These are phyloP conservation scores for Microhierax caerulescens DNA, from an alignment of 2,797 vertebrate species.

Conservation along the genomic window DNA sequence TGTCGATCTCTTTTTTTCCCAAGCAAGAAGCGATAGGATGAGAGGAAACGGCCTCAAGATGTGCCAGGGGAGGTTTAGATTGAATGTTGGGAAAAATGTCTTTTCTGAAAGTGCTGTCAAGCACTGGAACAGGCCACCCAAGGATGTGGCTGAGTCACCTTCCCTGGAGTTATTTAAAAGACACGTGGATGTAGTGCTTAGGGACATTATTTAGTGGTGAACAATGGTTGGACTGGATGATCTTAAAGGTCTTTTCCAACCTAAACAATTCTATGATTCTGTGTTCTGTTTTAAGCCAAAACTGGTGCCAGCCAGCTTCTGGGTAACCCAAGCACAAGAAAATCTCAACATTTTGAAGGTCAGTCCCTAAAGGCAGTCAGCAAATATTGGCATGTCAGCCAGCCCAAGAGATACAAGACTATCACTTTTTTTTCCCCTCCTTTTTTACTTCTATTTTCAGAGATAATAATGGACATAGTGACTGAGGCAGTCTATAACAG, in stretches of 20 bases:
- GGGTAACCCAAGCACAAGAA: background rate
- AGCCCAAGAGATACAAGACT: background rate
- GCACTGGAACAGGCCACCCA: background rate
- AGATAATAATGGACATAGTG: background rate
- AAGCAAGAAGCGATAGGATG: background rate
- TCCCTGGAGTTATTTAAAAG: background rate
- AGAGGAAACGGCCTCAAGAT: background rate
- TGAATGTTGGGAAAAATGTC: background rate
- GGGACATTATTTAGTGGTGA: background rate
- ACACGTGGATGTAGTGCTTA: no score
- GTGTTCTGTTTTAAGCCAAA: background rate
- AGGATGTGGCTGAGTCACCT: background rate
- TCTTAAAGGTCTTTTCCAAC: background rate
- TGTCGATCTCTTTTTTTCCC: background rate
- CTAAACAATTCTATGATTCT: background rate
- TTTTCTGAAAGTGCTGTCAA: background rate
- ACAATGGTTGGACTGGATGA: background rate
- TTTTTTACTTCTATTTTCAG: background rate
- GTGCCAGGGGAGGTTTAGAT: background rate
- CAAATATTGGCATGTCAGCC: background rate
- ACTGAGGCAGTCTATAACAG: background rate
- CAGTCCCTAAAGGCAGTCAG: background rate
- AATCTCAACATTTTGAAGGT: background rate
- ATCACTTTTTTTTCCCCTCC: fast-evolving
- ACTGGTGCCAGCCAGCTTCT: background rate